Base-by-base conservation (phyloP, 1,140 invertebrate genomes). In the Hestina assimilis region DNA sequence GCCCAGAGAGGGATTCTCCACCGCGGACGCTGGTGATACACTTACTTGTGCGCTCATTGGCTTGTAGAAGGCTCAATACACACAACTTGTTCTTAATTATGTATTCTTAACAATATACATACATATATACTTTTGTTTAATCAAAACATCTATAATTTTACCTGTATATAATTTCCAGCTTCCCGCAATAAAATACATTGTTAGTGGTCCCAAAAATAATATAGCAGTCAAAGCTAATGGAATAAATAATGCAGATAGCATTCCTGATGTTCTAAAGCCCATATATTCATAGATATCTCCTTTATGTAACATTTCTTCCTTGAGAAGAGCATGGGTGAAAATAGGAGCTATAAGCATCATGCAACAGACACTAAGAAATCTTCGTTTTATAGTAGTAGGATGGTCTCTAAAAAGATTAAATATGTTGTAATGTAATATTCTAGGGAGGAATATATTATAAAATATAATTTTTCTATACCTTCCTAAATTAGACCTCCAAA, bases 341-440 rank as follows among this genome's bases (percentile, higher is more conserved):
- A 93, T 79, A 33, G 96, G 95, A 11, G 95, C 94, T 33, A 97
- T 71, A 33, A 96, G 73, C 83, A 94, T 93, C 85, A 97, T 94
- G 50, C 95, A 83, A 58, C 93, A 92, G 0, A 96, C 95, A 87
- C 96, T 97, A 40, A 95, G 90, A 79, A 97, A 97, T 75, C 96
- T 91, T 81, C 92, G 92, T 72, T 96, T 97, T 59, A 98, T 96
- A 1, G 93, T 96, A n/a, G 93, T 91, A 4, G 96, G 95, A 88
- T 97, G 95, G 79, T 97, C 93, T 68, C 95, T 96, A 89, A 21
- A n/a, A 68, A 73, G n/a, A 35, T 8, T 55, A 21, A 55, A 19
- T 3, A 12, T 5, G 9, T 40, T 51, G 28, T 48, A 14, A 38
- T 14, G 19, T 1, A 9, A 19, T 0, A 9, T 9, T 19, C 6